These are phyloP conservation scores for Daboia siamensis DNA, from an alignment of 2,113 vertebrate species.

Conservation along the genomic window DNA sequence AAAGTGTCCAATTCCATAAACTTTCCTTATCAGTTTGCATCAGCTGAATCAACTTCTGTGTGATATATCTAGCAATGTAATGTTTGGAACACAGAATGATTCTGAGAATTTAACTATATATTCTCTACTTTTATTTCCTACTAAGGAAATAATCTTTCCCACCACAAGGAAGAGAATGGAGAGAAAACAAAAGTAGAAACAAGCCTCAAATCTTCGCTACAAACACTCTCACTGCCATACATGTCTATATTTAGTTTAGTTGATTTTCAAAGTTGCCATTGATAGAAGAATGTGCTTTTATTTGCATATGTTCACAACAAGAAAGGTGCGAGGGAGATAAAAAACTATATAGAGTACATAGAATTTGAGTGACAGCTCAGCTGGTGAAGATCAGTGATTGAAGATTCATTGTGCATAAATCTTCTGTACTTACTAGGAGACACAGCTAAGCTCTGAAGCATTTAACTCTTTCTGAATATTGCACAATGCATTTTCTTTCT, in stretches of 20 bases:
- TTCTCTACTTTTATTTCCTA: not conserved
- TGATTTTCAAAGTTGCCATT: slow-evolving; percentile 49
- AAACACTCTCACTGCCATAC: slow-evolving; percentile 11
- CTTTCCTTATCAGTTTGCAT: not conserved
- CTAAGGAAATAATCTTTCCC: not conserved
- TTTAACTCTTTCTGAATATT: slow-evolving; percentile 69
- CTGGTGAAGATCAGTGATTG: slow-evolving; percentile 75
- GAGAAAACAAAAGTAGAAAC: not conserved
- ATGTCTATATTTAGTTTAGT: slow-evolving; percentile 31
- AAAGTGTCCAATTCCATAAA: not conserved
- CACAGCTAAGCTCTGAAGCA: slow-evolving; percentile 52
- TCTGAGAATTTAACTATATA: not conserved
- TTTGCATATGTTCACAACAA: slow-evolving; percentile 44
- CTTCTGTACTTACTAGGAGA: slow-evolving; percentile 71
- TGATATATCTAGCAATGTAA: not conserved
- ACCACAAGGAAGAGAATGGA: not conserved
- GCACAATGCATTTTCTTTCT: slow-evolving; percentile 1
- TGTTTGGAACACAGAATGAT: not conserved
- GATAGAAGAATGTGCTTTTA: slow-evolving; percentile 58
- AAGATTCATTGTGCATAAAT: slow-evolving; percentile 80
- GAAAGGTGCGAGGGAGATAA: slow-evolving; percentile 46
- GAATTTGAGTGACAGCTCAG: slow-evolving; percentile 74
- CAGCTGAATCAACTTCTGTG: not conserved
- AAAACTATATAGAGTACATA: slow-evolving; percentile 55
- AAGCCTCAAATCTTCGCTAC: too few relatives aligned